Evolutionary conservation across 2,797 vertebrate genomes (phyloP).

Genomic region (Xenops minutus): DNA sequence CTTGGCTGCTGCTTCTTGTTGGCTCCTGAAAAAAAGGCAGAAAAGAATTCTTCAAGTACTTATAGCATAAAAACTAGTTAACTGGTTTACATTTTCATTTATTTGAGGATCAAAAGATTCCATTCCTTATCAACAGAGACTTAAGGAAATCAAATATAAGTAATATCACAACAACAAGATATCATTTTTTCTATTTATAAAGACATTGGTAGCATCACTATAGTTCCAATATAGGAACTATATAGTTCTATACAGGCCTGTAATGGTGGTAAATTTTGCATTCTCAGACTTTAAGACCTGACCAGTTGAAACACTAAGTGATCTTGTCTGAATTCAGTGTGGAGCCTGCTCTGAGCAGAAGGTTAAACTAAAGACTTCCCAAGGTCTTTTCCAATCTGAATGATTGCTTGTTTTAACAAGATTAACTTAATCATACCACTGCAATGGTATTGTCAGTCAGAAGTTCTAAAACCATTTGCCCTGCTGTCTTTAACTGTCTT

Average conservation of each 20-base stretch:
- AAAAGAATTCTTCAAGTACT: background rate
- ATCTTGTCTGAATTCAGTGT: background rate
- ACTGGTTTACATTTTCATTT: background rate
- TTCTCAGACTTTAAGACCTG: background rate
- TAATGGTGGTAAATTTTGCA: background rate
- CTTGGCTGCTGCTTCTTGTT: slow-evolving; percentile 98
- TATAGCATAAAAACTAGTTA: background rate
- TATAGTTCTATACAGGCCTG: no score
- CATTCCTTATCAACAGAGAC: background rate
- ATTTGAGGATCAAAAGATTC: background rate
- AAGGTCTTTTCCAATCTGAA: background rate
- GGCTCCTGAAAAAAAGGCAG: slow-evolving; percentile 82
- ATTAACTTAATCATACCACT: background rate
- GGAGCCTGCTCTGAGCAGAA: background rate
- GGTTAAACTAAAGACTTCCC: background rate
- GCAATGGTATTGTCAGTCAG: background rate
- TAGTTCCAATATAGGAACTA: no score
- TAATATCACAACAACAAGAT: background rate
- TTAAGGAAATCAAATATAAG: background rate
- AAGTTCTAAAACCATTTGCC: background rate
- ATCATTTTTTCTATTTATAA: background rate
- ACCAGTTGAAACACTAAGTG: background rate
- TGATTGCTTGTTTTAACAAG: background rate
- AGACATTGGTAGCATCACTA: background rate
- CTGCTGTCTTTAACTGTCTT: background rate